Evolutionary conservation across 2,113 vertebrate species (phyloP).

Genomic region (Bos taurus): DNA sequence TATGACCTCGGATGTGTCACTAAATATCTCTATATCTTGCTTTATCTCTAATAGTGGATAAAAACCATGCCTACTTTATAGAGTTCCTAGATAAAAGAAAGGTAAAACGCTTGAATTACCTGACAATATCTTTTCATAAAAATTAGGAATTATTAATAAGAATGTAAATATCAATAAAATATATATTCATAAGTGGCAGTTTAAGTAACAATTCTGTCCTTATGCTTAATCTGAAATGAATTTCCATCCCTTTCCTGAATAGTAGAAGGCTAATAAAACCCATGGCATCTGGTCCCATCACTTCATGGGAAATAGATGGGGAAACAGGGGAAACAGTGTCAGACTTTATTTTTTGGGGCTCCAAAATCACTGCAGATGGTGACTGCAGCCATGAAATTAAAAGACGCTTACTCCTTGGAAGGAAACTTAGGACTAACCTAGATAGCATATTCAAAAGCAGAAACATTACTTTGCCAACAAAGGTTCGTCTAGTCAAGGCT

Average conservation of each 20-base stretch:
- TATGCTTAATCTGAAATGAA: not conserved
- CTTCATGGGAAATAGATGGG: too few relatives aligned
- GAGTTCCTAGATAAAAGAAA: not conserved
- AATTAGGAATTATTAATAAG: not conserved
- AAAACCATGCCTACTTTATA: not conserved
- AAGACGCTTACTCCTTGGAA: too few relatives aligned
- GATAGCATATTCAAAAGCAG: too few relatives aligned
- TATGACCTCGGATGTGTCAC: not conserved
- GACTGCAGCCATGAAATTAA: too few relatives aligned
- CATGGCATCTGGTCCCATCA: too few relatives aligned
- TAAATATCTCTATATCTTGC: not conserved
- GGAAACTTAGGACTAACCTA: too few relatives aligned
- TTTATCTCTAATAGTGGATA: not conserved
- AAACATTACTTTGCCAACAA: too few relatives aligned
- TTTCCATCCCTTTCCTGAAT: not conserved
- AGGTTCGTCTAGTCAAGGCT: too few relatives aligned
- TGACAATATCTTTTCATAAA: not conserved
- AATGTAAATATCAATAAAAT: not conserved
- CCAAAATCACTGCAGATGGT: too few relatives aligned
- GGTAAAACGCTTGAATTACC: not conserved
- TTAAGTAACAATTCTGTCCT: not conserved
- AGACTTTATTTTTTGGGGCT: too few relatives aligned
- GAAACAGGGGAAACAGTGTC: too few relatives aligned
- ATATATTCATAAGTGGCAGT: not conserved
- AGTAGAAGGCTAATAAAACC: not conserved